Base-by-base conservation (phyloP, 2,888 invertebrate genomes). In the Scrobipalpa atriplicella region DNA sequence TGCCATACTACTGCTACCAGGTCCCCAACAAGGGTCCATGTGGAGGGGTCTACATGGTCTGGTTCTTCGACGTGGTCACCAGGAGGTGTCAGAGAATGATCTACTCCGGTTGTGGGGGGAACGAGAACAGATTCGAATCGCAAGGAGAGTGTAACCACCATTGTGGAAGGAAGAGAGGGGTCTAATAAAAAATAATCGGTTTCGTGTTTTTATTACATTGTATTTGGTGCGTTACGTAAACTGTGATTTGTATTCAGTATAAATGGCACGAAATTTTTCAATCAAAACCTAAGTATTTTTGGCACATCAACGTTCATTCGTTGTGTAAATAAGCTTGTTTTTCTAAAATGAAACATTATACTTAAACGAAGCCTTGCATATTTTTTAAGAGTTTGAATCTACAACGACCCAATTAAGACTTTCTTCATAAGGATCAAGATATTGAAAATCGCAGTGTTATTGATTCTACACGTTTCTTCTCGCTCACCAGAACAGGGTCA, bases 31-130 rank as follows among this genome's bases (percentile, higher is more conserved):
- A 84, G 74, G 92, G 92, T 0, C 85, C 89, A 0, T 92, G 92
- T 71, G 71, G 72, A 16, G 70, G 74, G 0, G 78, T 84, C 77
- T 76, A 75, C 69, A 67, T 82, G 66, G 80, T 81, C 0, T 92
- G 87, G 83, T 92, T 89, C 80, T 91, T 74, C 74, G 92, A 92
- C 69, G 61, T 91, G 0, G 79, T 90, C 8, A 77, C 85, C 68
- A 79, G 91, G 39, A 73, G 80, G 66, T 92, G 92, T 69, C 81
- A 84, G 83, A 85, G 83, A 5, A 89, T 92, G 88, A 79, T 88
- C 68, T 92, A 90, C 70, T 91, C 92, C 0, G 92, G 92, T 0
- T 92, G 92, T 68, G 91, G 92, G 0, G 92, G 92, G 16, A 92
- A 92, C 66, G 89, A 89, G 67, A 92, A 92, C 70, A 79, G 85